Percentiles rank a stretch among this genome's conserved stretches.
phyloP scores from a whole-genome alignment of 1,140 invertebrate genomes.

The Leptinotarsa defecta region DNA sequence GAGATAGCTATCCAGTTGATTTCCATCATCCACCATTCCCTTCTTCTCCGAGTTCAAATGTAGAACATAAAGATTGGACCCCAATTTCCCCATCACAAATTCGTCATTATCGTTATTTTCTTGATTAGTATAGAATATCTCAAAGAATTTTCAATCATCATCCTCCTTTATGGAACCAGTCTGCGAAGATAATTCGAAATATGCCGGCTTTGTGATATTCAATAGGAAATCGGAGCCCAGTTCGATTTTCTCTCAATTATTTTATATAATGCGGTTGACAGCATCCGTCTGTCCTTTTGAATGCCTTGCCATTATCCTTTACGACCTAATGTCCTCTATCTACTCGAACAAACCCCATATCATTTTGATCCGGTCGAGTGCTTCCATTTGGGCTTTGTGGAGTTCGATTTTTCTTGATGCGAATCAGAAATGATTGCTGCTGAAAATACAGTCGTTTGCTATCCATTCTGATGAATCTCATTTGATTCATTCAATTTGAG shows the following conservation, averaged over 20 bases:
- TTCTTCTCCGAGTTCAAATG: no score
- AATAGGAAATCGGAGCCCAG: not conserved
- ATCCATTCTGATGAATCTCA: no score
- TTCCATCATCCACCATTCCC: no score
- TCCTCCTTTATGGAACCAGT: not conserved
- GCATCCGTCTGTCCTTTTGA: conserved; percentile 4
- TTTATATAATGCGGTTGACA: not conserved
- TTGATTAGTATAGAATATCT: no score
- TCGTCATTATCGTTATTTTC: no score
- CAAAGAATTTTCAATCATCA: not conserved
- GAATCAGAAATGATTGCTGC: no score
- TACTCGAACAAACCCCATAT: not conserved
- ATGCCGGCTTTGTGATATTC: not conserved
- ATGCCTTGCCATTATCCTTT: not conserved
- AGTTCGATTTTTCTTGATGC: no score
- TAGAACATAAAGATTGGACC: no score
- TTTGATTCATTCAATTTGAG: no score
- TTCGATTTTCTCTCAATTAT: not conserved
- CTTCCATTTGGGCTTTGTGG: not conserved
- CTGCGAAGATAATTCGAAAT: not conserved
- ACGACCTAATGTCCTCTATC: not conserved
- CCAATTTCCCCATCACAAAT: no score
- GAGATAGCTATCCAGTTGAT: no score
- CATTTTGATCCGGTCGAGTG: not conserved
- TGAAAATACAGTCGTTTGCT: no score